These are phyloP conservation scores for Picathartes gymnocephalus DNA, from an alignment of 2,113 vertebrate species.

Conservation along the genomic window DNA sequence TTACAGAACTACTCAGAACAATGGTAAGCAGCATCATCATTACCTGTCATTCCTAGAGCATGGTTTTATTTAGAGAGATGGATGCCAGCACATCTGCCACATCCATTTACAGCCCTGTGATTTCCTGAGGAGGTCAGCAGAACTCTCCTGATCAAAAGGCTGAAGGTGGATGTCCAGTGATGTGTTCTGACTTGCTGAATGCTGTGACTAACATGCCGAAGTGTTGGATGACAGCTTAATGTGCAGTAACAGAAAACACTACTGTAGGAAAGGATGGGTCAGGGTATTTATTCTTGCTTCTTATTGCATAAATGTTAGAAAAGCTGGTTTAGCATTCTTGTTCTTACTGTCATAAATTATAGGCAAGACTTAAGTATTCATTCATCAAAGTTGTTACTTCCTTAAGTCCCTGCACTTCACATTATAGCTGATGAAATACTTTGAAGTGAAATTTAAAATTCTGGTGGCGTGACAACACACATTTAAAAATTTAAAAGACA, in stretches of 20 bases:
- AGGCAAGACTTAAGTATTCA: not conserved
- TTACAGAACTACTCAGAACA: not conserved
- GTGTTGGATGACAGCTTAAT: not conserved
- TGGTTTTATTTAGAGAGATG: not conserved
- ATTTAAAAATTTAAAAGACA: conserved; percentile 53
- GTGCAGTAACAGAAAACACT: not conserved
- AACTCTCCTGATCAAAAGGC: not conserved
- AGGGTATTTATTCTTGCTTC: not conserved
- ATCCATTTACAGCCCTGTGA: not conserved
- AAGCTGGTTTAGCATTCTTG: not conserved
- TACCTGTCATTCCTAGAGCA: not conserved
- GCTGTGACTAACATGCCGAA: not conserved
- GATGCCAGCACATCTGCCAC: not conserved
- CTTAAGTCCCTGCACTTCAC: not conserved
- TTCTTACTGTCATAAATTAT: not conserved
- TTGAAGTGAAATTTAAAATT: conserved; percentile 22
- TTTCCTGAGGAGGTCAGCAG: not conserved
- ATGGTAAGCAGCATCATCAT: not conserved
- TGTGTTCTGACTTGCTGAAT: not conserved
- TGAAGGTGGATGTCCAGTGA: not conserved
- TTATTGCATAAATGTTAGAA: not conserved
- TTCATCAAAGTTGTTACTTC: not conserved
- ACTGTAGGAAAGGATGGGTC: not conserved
- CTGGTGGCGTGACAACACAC: not conserved
- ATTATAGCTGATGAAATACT: not conserved